A percentile compares a stretch with the other conserved stretches of the same genome.
Conservation (phyloP, 2,797 vertebrate genomes). For the Sebastes reedi region DNA sequence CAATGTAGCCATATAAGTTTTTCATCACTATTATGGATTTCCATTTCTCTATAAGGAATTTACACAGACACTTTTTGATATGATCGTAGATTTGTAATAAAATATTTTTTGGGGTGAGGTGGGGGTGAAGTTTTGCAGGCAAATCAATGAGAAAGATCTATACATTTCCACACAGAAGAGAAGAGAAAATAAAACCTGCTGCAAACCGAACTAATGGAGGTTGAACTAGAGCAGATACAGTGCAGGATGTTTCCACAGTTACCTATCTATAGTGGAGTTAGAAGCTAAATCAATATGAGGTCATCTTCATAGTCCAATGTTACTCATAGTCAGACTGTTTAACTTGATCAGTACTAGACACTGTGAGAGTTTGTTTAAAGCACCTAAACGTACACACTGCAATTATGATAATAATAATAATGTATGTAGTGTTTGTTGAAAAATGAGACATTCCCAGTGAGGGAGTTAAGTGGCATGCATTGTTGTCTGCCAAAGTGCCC, state of each 20-base stretch:
- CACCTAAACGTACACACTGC: not conserved
- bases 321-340: not conserved
- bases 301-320: not conserved
- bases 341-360: not conserved
- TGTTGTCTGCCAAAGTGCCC: no score
- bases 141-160: not conserved
- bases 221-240: not conserved
- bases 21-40: constrained; percentile 14
- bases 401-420: not conserved
- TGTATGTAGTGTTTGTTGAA: no score
- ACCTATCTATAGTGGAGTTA: not conserved
- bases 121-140: not conserved
- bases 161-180: not conserved
- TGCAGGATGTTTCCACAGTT: not conserved
- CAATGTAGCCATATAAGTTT: not conserved
- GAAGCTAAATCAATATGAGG: not conserved
- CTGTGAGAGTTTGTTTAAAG: not conserved
- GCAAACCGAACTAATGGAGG: not conserved
- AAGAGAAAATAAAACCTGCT: not conserved
- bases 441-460: no score
- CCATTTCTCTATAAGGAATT: not conserved
- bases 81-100: constrained; percentile 1
- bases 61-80: not conserved
- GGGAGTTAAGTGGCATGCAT: no score
- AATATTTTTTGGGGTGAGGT: not conserved